Evolutionary conservation across 2,888 invertebrate genomes (phyloP).

Genomic region (Spodoptera exigua): DNA sequence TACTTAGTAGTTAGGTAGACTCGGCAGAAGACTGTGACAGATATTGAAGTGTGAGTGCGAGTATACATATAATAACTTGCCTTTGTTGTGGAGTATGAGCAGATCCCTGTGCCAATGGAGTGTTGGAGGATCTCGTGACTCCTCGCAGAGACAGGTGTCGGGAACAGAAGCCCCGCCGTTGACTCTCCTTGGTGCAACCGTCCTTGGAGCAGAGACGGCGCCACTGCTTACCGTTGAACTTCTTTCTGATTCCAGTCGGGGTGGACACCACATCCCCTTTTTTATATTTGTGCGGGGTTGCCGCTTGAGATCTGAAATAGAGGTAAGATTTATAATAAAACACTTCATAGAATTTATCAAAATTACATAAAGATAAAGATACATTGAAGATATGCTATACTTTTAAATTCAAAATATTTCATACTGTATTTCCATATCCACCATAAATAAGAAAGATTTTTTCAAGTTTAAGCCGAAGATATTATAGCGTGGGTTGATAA

Average conservation of each 20-base stretch:
- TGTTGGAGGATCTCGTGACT: constrained; percentile 83
- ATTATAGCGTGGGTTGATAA: too few species aligned
- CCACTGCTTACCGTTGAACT: constrained; percentile 99
- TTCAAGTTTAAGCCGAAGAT: too few species aligned
- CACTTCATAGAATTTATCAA: too few species aligned
- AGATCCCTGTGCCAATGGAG: constrained; percentile 77
- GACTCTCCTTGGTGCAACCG: constrained; percentile 97
- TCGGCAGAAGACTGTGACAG: too few species aligned
- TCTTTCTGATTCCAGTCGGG: constrained; percentile 98
- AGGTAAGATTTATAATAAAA: too few species aligned
- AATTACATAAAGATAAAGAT: too few species aligned
- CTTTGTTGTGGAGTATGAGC: constrained; percentile 85
- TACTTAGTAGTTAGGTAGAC: too few species aligned
- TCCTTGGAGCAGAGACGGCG: constrained; percentile 98
- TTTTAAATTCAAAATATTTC: too few species aligned
- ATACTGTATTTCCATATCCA: too few species aligned
- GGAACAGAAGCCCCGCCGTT: constrained; percentile 98
- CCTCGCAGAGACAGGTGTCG: constrained; percentile 98
- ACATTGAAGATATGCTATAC: too few species aligned
- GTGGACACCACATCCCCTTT: constrained; percentile 99
- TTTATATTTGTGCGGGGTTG: constrained; percentile 98
- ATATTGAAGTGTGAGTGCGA: too few species aligned
- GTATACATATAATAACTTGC: constrained; percentile 58
- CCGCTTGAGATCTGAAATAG: constrained; percentile 93
- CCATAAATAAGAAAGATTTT: too few species aligned